phyloP scores from a whole-genome alignment of 2,888 invertebrate species.

The Entomobrya multifasciata region DNA sequence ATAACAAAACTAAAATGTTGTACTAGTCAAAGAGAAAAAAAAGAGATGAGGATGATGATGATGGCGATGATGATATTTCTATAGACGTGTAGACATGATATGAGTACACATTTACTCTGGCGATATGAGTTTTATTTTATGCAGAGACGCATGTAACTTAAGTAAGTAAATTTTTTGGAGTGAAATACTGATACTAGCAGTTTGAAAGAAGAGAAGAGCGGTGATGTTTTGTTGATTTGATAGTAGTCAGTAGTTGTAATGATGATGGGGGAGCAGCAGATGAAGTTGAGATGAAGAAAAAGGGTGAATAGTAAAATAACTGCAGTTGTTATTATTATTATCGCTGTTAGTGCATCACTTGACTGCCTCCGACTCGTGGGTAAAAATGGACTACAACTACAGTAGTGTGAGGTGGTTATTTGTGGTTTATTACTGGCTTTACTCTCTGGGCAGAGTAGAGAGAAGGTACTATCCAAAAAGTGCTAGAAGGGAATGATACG shows the following conservation, averaged over 20 bases:
- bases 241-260: constrained; percentile 32
- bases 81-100: constrained; percentile 23
- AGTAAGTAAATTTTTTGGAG: not conserved
- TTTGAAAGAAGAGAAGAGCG: not conserved
- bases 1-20: constrained; percentile 48
- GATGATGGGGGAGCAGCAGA: constrained; percentile 41
- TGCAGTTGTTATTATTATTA: constrained; percentile 29
- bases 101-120: too few species aligned
- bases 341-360: constrained; percentile 54
- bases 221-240: constrained; percentile 48
- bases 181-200: not conserved
- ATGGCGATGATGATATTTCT: constrained; percentile 3
- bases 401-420: not conserved
- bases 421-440: constrained; percentile 16
- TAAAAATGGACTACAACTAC: not conserved
- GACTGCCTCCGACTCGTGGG: constrained; percentile 7
- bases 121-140: too few species aligned
- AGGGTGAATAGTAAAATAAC: constrained; percentile 47
- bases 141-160: too few species aligned
- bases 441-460: constrained; percentile 12
- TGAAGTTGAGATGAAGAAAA: constrained; percentile 45
- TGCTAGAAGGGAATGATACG: not conserved
- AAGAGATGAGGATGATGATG: not conserved
- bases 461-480: not conserved
- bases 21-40: not conserved